A percentile compares a stretch with the other conserved stretches of the same genome.
These are phyloP conservation scores for Vanessa cardui DNA, from an alignment of 2,888 invertebrate species.

Conservation along the genomic window DNA sequence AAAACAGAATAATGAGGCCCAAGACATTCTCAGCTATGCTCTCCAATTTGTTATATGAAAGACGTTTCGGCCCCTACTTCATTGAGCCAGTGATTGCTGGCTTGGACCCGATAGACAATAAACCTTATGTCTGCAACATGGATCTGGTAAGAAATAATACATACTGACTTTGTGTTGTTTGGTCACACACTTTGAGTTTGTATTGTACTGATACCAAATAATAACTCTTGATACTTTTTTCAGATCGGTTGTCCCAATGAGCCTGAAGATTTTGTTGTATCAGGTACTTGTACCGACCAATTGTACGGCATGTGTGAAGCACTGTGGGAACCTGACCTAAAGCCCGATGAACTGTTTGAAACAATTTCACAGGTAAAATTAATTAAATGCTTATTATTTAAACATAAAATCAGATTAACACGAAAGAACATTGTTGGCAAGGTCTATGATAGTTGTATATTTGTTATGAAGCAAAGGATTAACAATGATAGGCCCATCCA, in stretches of 20 bases:
- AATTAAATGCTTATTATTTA: background rate
- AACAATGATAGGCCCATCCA: too few species aligned
- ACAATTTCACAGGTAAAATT: constrained; percentile 88
- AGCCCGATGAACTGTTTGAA: constrained; percentile 97
- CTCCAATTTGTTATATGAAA: constrained; percentile 97
- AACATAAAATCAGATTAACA: too few species aligned
- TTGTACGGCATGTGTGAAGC: constrained; percentile 98
- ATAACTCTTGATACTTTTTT: constrained; percentile 6
- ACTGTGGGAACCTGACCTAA: constrained; percentile 94
- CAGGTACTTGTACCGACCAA: constrained; percentile 96
- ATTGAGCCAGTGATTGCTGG: constrained; percentile 98
- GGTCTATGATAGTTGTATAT: too few species aligned
- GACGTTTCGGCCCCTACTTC: constrained; percentile 98
- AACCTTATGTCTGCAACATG: constrained; percentile 96
- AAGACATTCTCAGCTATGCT: constrained; percentile 96
- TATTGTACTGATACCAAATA: too few species aligned
- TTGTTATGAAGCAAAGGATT: too few species aligned
- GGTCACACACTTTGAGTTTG: too few species aligned
- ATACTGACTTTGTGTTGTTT: too few species aligned
- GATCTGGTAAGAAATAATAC: constrained; percentile 88
- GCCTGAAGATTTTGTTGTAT: constrained; percentile 97
- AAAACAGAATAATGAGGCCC: constrained; percentile 95
- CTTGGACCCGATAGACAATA: constrained; percentile 90
- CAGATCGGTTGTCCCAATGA: constrained; percentile 90
- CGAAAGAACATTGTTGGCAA: too few species aligned